These are phyloP conservation scores for Lasioglossum figueresi DNA, from an alignment of 2,888 invertebrate genomes.

Conservation along the genomic window DNA sequence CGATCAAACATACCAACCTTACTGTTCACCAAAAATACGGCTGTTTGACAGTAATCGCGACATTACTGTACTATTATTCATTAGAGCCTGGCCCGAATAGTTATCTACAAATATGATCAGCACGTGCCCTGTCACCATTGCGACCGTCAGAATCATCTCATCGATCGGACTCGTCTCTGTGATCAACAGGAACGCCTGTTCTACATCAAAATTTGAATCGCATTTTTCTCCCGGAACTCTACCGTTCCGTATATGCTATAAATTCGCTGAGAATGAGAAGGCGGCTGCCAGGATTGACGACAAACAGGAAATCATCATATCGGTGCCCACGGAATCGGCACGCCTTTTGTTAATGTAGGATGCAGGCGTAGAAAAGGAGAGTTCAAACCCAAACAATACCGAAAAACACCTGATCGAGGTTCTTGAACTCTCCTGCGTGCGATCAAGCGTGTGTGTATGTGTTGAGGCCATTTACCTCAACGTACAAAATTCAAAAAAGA, in stretches of 20 bases:
- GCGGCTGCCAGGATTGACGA: background rate
- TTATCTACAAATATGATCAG: constrained; percentile 5
- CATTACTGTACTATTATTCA: too few species aligned
- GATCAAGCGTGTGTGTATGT: too few species aligned
- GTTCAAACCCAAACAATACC: too few species aligned
- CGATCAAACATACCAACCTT: too few species aligned
- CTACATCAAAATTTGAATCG: background rate
- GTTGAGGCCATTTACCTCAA: too few species aligned
- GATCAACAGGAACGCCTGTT: background rate
- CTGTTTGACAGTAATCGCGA: too few species aligned
- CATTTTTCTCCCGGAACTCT: background rate
- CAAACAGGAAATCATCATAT: background rate
- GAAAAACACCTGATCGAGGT: too few species aligned
- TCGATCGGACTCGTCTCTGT: too few species aligned
- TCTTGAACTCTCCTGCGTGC: too few species aligned
- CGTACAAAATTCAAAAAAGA: too few species aligned
- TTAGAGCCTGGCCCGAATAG: background rate
- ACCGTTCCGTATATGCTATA: background rate
- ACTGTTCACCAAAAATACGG: too few species aligned
- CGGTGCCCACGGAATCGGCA: background rate
- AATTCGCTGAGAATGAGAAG: background rate
- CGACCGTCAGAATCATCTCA: background rate
- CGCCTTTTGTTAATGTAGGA: background rate
- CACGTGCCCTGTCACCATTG: background rate
- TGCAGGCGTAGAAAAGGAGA: too few species aligned